Evolutionary conservation across 30 jellyfish, hydroid and myxozoan species (phyloP).

Genomic region (Chrysaora quinquecirrha): DNA sequence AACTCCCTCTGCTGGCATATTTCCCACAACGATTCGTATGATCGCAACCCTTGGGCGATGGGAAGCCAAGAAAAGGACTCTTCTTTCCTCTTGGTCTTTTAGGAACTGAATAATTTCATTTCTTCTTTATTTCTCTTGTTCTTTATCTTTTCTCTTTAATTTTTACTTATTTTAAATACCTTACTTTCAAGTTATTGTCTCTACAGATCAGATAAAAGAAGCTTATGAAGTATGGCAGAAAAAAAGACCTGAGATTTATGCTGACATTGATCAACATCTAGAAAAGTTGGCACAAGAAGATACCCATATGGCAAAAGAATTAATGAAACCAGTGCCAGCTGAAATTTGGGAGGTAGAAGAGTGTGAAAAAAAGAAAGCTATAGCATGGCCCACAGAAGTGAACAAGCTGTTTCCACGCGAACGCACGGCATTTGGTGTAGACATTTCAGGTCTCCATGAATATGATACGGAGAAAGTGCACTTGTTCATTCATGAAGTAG

Average conservation of each 20-base stretch:
- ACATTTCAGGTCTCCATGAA: background rate
- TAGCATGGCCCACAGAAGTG: background rate
- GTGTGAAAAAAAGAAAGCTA: background rate
- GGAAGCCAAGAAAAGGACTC: no score
- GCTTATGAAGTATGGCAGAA: background rate
- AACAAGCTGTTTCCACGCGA: background rate
- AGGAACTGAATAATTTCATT: no score
- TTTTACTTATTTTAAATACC: no score
- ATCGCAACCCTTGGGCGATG: no score
- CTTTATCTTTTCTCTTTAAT: no score
- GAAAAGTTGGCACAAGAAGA: background rate
- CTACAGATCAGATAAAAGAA: background rate
- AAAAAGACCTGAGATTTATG: background rate
- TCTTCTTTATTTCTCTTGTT: no score
- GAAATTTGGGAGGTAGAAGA: background rate
- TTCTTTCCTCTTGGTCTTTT: no score
- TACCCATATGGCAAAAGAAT: background rate
- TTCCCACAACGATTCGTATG: no score
- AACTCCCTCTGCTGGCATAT: no score
- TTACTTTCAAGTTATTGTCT: no score
- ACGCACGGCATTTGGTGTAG: background rate
- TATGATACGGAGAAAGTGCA: background rate
- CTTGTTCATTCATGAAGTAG: background rate
- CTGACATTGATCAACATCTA: background rate
- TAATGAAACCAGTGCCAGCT: background rate